A percentile compares a stretch with the other conserved stretches of the same genome.
Evolutionary conservation across 2,797 vertebrate genomes (phyloP).

Genomic region (Calcarius lapponicus): DNA sequence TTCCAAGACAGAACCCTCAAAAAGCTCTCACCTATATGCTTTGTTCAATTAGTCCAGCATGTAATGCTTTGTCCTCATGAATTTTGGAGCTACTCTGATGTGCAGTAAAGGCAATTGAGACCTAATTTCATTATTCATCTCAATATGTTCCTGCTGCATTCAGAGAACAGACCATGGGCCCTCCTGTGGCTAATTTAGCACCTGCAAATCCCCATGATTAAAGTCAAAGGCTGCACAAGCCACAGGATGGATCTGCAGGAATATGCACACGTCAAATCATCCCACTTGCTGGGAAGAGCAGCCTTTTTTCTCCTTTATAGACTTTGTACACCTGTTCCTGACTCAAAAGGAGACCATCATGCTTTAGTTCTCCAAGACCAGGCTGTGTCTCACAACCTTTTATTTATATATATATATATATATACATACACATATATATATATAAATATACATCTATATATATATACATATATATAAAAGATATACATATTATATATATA

Average conservation of each 20-base stretch:
- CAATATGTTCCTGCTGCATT: constrained; percentile 55
- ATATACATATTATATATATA: background rate
- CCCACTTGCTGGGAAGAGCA: background rate
- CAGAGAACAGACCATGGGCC: constrained; percentile 34
- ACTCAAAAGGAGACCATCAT: background rate
- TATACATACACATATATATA: accelerated
- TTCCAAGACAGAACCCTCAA: background rate
- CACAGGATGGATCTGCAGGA: background rate
- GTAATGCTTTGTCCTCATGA: constrained; percentile 10
- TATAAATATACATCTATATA: too few species aligned
- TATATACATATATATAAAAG: background rate
- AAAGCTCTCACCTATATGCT: background rate
- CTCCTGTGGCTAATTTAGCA: constrained; percentile 71
- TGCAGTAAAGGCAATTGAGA: constrained; percentile 26
- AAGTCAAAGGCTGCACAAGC: constrained; percentile 14
- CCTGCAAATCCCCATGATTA: constrained; percentile 58
- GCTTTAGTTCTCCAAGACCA: background rate
- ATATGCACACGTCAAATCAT: background rate
- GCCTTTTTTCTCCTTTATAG: background rate
- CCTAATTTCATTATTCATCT: constrained; percentile 65
- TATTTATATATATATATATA: background rate
- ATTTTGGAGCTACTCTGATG: constrained; percentile 22
- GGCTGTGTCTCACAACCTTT: background rate
- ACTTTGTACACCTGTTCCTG: background rate
- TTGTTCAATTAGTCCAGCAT: constrained; percentile 2